phyloP scores from a whole-genome alignment of 2,797 vertebrate species.

The Cynopterus sphinx region DNA sequence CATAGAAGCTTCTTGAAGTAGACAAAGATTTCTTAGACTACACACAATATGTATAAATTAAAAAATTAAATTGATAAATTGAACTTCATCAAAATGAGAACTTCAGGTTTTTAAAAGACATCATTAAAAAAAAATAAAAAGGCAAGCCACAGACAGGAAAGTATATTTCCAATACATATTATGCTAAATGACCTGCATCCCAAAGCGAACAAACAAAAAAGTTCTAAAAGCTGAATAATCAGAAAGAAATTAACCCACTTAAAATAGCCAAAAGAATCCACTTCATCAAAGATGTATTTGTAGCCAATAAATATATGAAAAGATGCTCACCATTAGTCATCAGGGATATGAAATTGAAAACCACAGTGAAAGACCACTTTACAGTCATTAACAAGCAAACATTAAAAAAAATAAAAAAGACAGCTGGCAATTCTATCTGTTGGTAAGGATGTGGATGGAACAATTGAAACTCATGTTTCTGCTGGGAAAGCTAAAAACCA shows the following conservation, averaged over 20 bases:
- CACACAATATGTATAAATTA: not conserved
- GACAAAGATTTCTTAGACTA: not conserved
- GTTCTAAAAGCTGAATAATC: not conserved
- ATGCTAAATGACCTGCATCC: not conserved
- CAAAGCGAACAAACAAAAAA: not conserved
- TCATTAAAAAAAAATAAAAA: conserved; percentile 23
- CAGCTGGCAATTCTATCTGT: not conserved
- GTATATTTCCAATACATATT: not conserved
- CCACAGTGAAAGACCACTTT: not conserved
- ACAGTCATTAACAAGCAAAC: not conserved
- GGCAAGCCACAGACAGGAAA: not conserved
- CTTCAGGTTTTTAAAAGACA: not conserved
- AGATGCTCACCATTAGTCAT: not conserved
- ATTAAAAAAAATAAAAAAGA: not conserved
- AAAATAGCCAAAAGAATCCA: not conserved
- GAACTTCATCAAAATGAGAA: not conserved
- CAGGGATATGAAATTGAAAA: conserved; percentile 34
- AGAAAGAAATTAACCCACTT: not conserved
- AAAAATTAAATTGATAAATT: not conserved
- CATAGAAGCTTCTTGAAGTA: not conserved
- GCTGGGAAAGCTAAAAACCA: not conserved
- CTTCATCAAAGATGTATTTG: not conserved
- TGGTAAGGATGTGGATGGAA: not conserved
- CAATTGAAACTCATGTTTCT: not conserved
- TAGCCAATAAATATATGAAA: not conserved